Evolutionary conservation across 2,797 vertebrate genomes (phyloP).

Genomic region (Cirrhinus mrigala): DNA sequence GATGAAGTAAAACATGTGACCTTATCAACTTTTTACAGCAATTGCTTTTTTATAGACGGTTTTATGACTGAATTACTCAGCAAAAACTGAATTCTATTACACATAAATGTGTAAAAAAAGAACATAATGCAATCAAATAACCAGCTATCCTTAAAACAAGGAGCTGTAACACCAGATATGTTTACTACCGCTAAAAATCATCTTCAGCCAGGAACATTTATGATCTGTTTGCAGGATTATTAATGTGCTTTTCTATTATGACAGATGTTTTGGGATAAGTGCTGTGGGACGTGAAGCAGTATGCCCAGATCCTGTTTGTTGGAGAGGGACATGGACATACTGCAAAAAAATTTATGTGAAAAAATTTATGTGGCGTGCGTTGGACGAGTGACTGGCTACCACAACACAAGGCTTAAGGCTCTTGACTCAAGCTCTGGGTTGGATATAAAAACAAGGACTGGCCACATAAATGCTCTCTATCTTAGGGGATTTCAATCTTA

Average conservation of each 20-base stretch:
- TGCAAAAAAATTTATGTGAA: slow-evolving; percentile 26
- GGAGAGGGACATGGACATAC: slow-evolving; percentile 20
- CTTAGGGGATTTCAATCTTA: slow-evolving; percentile 25
- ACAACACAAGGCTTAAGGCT: slow-evolving; percentile 73
- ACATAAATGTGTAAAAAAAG: neutral
- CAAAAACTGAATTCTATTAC: neutral
- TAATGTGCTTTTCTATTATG: slow-evolving; percentile 33
- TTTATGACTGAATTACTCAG: neutral
- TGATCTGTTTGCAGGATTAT: slow-evolving; percentile 28
- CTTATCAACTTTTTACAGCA: neutral
- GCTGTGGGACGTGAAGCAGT: slow-evolving; percentile 6
- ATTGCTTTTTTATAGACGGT: neutral
- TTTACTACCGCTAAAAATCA: slow-evolving; percentile 19
- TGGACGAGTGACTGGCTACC: slow-evolving; percentile 63
- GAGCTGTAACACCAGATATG: neutral
- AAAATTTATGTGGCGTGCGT: slow-evolving; percentile 43
- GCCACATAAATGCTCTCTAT: slow-evolving; percentile 59
- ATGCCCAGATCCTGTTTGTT: slow-evolving; percentile 44
- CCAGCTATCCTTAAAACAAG: slow-evolving; percentile 6
- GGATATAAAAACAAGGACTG: slow-evolving; percentile 68
- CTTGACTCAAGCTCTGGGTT: slow-evolving; percentile 66
- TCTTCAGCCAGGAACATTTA: slow-evolving; percentile 41
- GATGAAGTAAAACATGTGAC: neutral
- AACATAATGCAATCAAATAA: neutral
- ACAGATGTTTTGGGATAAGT: slow-evolving; percentile 28